Conservation (phyloP, 2,797 vertebrate genomes). For the Aldrovandia affinis region DNA sequence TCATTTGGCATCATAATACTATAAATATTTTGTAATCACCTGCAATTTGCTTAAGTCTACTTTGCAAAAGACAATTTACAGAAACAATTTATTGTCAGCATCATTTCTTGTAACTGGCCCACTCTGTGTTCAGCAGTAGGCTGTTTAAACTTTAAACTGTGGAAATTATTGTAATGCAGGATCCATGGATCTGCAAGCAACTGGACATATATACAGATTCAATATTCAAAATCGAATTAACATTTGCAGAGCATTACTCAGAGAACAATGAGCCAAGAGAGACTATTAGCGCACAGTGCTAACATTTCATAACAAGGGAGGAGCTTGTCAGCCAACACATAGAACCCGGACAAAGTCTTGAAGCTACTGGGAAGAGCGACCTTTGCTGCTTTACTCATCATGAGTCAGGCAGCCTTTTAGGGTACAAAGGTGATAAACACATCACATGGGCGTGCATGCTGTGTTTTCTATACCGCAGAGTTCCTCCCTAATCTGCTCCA, state of each 20-base stretch:
- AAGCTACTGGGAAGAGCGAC: conserved; percentile 24
- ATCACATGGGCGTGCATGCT: conserved; percentile 39
- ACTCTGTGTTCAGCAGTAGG: not conserved
- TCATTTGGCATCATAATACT: conserved; percentile 5
- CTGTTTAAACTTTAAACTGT: not conserved
- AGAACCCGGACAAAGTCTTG: conserved; percentile 1
- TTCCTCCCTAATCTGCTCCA: conserved; percentile 29
- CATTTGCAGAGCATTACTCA: conserved; percentile 8
- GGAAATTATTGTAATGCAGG: not conserved
- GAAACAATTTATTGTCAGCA: not conserved
- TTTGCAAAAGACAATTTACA: conserved; percentile 15
- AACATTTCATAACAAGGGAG: conserved; percentile 13
- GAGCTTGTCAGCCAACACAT: not conserved
- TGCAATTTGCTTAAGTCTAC: not conserved
- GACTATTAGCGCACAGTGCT: too few relatives aligned
- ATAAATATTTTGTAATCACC: conserved; percentile 2
- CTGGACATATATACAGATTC: conserved; percentile 10
- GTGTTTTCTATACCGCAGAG: conserved; percentile 33
- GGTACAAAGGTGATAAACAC: conserved; percentile 44
- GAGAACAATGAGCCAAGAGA: not conserved
- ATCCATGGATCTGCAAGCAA: not conserved
- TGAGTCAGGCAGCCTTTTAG: conserved; percentile 40
- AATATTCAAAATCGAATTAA: conserved; percentile 18
- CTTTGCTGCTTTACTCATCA: conserved; percentile 36
- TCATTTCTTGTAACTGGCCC: not conserved